A percentile compares a stretch with the other conserved stretches of the same genome.
Evolutionary conservation across 2,888 invertebrate genomes (phyloP).

Genomic region (Ypsolopha sequella): DNA sequence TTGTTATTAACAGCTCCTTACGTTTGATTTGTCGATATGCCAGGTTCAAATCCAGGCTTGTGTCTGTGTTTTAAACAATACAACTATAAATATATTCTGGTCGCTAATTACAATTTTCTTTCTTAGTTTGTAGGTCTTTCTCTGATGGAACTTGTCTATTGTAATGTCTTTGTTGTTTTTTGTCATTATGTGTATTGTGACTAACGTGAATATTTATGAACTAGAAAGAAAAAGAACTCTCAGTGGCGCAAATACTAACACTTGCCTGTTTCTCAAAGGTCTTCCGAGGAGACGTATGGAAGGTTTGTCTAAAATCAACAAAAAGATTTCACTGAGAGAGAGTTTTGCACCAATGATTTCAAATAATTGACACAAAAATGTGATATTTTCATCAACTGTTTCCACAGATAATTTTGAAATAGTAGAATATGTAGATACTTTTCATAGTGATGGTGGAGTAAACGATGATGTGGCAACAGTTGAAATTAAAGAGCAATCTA

Average conservation of each 20-base stretch:
- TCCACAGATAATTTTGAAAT: conserved; percentile 27
- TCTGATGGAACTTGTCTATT: conserved; percentile 11
- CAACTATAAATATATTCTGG: not conserved
- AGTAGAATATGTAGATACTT: not conserved
- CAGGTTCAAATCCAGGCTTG: not conserved
- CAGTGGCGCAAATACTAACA: conserved; percentile 54
- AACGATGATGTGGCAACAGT: conserved; percentile 42
- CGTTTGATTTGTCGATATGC: not conserved
- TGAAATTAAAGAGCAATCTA: conserved; percentile 28
- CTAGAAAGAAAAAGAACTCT: conserved; percentile 38
- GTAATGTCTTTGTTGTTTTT: not conserved
- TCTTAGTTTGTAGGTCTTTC: conserved; percentile 19
- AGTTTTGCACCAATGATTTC: conserved; percentile 20
- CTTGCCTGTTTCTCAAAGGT: conserved; percentile 70
- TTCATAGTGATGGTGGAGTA: conserved; percentile 8
- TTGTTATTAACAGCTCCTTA: not conserved
- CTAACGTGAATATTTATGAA: conserved; percentile 23
- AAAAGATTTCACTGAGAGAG: conserved; percentile 54
- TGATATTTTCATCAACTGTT: conserved; percentile 31
- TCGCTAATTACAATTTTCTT: conserved; percentile 8
- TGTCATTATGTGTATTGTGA: conserved; percentile 12
- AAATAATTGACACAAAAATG: conserved; percentile 28
- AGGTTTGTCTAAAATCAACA: conserved; percentile 69
- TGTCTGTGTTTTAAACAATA: no score
- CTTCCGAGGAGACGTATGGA: conserved; percentile 75